A percentile compares a stretch with the other conserved stretches of the same genome.
Evolutionary conservation across 1,140 invertebrate genomes (phyloP).

Genomic region (Brachionus rubens): DNA sequence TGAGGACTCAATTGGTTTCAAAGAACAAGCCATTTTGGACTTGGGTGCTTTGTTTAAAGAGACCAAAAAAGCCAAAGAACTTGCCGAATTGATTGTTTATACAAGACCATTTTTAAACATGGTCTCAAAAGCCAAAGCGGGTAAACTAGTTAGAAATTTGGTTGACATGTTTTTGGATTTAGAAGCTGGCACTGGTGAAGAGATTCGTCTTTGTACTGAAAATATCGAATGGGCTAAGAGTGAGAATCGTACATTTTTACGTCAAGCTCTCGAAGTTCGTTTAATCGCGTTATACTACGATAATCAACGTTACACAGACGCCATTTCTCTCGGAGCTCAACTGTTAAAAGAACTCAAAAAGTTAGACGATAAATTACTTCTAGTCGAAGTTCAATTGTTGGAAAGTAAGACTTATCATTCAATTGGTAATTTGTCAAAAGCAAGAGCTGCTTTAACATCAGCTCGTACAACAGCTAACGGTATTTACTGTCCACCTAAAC

Average conservation of each 20-base stretch:
- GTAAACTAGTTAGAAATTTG: constrained; percentile 88
- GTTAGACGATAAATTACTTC: constrained; percentile 94
- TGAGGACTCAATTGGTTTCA: constrained; percentile 78
- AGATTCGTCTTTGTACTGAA: constrained; percentile 70
- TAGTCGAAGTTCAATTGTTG: constrained; percentile 89
- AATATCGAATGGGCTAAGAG: constrained; percentile 99
- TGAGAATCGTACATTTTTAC: constrained; percentile 89
- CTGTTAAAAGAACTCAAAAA: constrained; percentile 93
- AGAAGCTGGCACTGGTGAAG: constrained; percentile 72
- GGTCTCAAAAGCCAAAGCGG: constrained; percentile 97
- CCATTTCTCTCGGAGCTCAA: constrained; percentile 64
- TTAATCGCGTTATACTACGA: constrained; percentile 45
- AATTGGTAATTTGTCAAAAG: constrained; percentile 90
- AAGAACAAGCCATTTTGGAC: constrained; percentile 83
- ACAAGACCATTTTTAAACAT: constrained; percentile 83
- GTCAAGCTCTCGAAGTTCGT: constrained; percentile 80
- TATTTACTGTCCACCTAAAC: constrained; percentile 96
- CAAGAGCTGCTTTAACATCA: constrained; percentile 90
- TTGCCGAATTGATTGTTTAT: constrained; percentile 85
- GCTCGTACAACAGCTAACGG: constrained; percentile 97
- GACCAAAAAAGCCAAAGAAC: constrained; percentile 84
- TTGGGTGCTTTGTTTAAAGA: constrained; percentile 83
- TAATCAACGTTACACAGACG: constrained; percentile 13
- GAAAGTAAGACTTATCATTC: constrained; percentile 99
- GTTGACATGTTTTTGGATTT: constrained; percentile 96